Evolutionary conservation across 2,888 invertebrate genomes (phyloP).

Genomic region (Polydrusus tereticollis): DNA sequence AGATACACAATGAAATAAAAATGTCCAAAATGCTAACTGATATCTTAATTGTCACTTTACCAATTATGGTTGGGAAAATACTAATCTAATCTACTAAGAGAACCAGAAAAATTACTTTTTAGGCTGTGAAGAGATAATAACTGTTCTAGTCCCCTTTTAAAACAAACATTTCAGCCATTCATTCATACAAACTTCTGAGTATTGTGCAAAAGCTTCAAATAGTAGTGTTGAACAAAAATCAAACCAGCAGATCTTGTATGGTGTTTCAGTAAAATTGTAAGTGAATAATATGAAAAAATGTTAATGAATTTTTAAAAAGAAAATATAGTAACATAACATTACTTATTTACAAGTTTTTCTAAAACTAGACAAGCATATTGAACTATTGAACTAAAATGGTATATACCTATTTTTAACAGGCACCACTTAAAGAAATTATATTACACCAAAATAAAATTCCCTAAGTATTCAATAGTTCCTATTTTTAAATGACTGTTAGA

Average conservation of each 20-base stretch:
- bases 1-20: too few species aligned
- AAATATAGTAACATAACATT: not conserved
- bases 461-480: not conserved
- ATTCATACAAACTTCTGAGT: not conserved
- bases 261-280: constrained; percentile 1
- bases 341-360: not conserved
- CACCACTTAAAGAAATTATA: too few species aligned
- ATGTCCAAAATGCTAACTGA: too few species aligned
- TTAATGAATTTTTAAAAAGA: constrained; percentile 1
- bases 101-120: too few species aligned
- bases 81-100: too few species aligned
- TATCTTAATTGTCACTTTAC: too few species aligned
- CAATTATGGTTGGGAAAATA: too few species aligned
- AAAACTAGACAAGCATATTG: constrained; percentile 18
- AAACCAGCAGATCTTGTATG: constrained; percentile 16
- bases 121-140: too few species aligned
- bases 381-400: not conserved
- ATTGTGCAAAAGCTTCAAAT: constrained; percentile 2
- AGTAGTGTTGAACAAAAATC: not conserved
- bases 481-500: not conserved
- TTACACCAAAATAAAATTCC: too few species aligned
- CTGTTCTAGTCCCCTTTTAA: not conserved
- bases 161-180: constrained; percentile 5
- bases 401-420: too few species aligned
- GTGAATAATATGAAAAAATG: not conserved